Evolutionary conservation across 2,797 vertebrate genomes (phyloP).

Genomic region (Tapera naevia): DNA sequence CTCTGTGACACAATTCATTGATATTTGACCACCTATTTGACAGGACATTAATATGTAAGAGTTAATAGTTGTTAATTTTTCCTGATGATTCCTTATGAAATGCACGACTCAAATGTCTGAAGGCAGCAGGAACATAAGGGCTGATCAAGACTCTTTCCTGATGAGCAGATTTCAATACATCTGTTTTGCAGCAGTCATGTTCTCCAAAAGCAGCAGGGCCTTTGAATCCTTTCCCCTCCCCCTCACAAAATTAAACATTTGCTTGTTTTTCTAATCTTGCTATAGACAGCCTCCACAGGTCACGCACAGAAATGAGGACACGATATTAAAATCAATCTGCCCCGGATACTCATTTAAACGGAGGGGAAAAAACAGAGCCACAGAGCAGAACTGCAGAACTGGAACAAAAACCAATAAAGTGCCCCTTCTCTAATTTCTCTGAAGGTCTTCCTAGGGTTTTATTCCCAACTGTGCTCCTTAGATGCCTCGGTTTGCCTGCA

Average conservation of each 20-base stretch:
- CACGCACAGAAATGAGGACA: constrained; percentile 33
- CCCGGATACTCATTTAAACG: not conserved
- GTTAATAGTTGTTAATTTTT: not conserved
- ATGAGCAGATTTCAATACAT: not conserved
- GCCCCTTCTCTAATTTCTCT: constrained; percentile 55
- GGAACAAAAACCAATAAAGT: constrained; percentile 62
- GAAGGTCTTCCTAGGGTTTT: constrained; percentile 66
- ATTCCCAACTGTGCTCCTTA: constrained; percentile 68
- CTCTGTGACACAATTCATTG: not conserved
- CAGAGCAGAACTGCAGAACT: constrained; percentile 43
- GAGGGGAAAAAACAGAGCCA: not conserved
- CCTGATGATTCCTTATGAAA: not conserved
- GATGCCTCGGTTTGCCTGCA: constrained; percentile 66
- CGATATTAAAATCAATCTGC: constrained; percentile 52
- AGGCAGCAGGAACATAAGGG: not conserved
- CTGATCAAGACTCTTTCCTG: not conserved
- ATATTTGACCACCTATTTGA: not conserved
- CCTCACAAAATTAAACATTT: constrained; percentile 49
- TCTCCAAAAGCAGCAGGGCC: not conserved
- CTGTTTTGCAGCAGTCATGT: not conserved
- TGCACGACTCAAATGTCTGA: not conserved
- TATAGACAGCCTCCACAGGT: constrained; percentile 36
- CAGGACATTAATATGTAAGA: not conserved
- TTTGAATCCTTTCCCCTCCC: not conserved
- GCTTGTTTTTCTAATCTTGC: constrained; percentile 63